Conservation (phyloP, 2,113 vertebrate species). For the Pseudopodoces humilis region DNA sequence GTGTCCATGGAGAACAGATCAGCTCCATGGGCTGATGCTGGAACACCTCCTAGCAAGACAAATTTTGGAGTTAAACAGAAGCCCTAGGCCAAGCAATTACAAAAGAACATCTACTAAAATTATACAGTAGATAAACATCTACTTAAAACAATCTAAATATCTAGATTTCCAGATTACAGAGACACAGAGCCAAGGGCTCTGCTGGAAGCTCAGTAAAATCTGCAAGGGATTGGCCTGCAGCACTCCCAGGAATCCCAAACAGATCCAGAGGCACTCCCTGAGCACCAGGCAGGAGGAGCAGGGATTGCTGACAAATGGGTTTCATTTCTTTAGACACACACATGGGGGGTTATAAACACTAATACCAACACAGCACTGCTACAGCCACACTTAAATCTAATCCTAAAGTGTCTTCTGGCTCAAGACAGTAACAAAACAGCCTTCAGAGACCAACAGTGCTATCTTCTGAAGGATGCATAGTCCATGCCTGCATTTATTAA, state of each 20-base stretch:
- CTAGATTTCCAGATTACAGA: background rate
- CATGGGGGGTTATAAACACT: background rate
- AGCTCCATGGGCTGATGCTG: background rate
- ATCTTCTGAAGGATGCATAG: background rate
- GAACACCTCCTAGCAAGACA: background rate
- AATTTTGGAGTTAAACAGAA: background rate
- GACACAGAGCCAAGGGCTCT: background rate
- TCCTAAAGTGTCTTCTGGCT: background rate
- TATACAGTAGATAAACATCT: too few relatives aligned
- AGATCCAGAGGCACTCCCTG: background rate
- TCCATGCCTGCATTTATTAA: background rate
- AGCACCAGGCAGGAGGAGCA: background rate
- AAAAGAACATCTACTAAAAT: background rate
- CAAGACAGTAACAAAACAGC: background rate
- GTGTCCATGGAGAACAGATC: background rate
- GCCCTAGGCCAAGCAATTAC: background rate
- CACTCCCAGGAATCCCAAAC: background rate
- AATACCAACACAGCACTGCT: background rate
- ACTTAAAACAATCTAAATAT: background rate
- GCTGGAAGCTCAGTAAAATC: background rate
- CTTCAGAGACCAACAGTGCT: background rate
- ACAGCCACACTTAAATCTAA: background rate
- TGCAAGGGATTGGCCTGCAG: background rate
- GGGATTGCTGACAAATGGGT: background rate
- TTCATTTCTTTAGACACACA: background rate